A percentile compares a stretch with the other conserved stretches of the same genome.
Conservation (phyloP, 2,888 invertebrate genomes). For the Isotomurus palustris region DNA sequence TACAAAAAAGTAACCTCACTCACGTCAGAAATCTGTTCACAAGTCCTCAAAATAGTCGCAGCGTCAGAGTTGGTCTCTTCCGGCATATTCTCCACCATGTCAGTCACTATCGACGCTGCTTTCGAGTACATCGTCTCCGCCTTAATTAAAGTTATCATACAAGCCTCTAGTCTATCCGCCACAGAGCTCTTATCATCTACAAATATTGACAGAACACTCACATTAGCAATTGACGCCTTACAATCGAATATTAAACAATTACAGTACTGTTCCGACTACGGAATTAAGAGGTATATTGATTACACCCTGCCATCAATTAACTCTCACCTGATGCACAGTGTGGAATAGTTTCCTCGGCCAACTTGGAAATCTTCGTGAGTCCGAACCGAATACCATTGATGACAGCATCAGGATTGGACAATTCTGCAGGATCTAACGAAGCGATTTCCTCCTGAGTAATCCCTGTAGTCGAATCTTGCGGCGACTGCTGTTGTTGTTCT, state of each 20-base stretch:
- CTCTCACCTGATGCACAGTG: slow-evolving; percentile 2
- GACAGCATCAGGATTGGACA: slow-evolving; percentile 14
- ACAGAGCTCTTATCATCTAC: slow-evolving; percentile 2
- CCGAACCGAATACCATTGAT: slow-evolving; percentile 13
- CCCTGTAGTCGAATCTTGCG: background rate
- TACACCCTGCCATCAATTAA: no score
- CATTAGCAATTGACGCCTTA: background rate
- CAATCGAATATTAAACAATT: background rate
- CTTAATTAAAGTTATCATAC: slow-evolving; percentile 13
- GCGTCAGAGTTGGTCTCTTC: background rate
- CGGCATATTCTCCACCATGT: slow-evolving; percentile 16
- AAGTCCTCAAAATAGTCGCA: background rate
- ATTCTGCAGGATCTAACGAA: background rate
- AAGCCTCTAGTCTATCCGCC: slow-evolving; percentile 1
- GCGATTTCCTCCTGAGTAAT: background rate
- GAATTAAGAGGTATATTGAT: no score
- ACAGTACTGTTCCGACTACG: background rate
- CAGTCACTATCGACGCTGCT: slow-evolving; percentile 10
- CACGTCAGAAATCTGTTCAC: background rate
- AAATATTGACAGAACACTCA: background rate
- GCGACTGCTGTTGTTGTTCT: no score
- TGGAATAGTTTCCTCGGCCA: slow-evolving; percentile 16
- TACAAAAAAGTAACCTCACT: no score
- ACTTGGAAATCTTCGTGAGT: slow-evolving; percentile 16
- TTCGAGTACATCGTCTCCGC: slow-evolving; percentile 13